phyloP scores from a whole-genome alignment of 1,140 invertebrate genomes.

The Papilio machaon region DNA sequence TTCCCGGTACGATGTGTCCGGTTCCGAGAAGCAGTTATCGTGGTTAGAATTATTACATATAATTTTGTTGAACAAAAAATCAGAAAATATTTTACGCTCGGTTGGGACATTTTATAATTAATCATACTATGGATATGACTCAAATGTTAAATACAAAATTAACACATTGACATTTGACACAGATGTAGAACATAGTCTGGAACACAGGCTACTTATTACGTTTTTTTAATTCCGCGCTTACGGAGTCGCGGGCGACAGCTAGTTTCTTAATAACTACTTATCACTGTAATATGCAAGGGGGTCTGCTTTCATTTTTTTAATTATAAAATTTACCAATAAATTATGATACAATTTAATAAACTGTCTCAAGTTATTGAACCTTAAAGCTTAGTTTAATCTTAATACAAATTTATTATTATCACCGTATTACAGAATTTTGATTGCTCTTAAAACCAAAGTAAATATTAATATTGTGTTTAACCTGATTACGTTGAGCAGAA shows the following conservation, averaged over 20 bases:
- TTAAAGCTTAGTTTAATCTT: constrained; percentile 35
- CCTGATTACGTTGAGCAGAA: constrained; percentile 38
- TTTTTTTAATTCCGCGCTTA: no score
- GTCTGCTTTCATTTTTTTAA: neutral
- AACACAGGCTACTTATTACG: no score
- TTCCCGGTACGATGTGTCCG: no score
- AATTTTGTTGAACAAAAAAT: neutral
- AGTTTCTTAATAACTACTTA: no score
- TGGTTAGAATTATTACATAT: neutral
- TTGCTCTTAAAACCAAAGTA: constrained; percentile 42
- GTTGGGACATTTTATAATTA: neutral
- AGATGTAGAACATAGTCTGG: no score
- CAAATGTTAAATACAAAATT: neutral
- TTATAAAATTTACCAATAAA: neutral
- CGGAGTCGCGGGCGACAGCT: no score
- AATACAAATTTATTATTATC: constrained; percentile 43
- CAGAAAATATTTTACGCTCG: neutral
- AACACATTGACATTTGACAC: neutral
- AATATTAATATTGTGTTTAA: constrained; percentile 40
- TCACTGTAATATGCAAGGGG: neutral
- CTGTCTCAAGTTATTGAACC: neutral
- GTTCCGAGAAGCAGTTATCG: neutral
- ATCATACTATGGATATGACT: neutral
- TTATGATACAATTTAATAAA: neutral
- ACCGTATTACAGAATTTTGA: constrained; percentile 44